phyloP scores from a whole-genome alignment of 2,797 vertebrate species.

The Melanogrammus aeglefinus region DNA sequence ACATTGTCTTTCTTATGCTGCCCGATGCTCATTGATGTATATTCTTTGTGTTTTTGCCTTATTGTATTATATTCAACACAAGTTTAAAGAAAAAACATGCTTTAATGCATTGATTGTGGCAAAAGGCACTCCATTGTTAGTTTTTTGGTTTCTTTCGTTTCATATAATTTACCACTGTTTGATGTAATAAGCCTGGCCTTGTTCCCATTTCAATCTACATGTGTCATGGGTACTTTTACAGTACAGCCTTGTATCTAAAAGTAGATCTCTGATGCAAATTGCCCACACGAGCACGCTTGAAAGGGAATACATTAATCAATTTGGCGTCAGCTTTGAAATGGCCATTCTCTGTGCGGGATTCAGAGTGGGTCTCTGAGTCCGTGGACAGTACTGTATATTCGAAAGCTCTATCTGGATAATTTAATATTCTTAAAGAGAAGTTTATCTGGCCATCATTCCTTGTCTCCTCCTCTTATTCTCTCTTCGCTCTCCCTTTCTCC shows the following conservation, averaged over 20 bases:
- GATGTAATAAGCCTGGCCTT: neutral
- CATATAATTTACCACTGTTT: neutral
- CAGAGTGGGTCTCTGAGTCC: slow-evolving; percentile 32
- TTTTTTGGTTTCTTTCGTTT: neutral
- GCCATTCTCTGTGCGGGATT: slow-evolving; percentile 47
- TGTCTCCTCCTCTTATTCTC: neutral
- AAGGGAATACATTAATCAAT: slow-evolving; percentile 67
- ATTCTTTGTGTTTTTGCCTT: neutral
- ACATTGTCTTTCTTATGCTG: neutral
- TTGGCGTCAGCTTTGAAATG: slow-evolving; percentile 64
- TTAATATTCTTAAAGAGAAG: neutral
- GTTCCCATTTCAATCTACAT: slow-evolving; percentile 31
- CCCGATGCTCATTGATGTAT: neutral
- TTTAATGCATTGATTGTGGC: neutral
- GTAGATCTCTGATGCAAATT: slow-evolving; percentile 52
- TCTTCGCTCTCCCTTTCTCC: neutral
- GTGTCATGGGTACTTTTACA: slow-evolving; percentile 32
- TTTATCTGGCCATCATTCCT: neutral
- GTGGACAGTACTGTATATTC: neutral
- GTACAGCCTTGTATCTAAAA: slow-evolving; percentile 39
- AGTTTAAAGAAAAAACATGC: neutral
- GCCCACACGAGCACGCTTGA: slow-evolving; percentile 54
- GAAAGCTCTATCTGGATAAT: neutral
- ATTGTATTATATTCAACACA: neutral
- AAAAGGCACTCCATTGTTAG: neutral